Base-by-base conservation (phyloP, 2,797 vertebrate species). In the Cirrhinus mrigala region DNA sequence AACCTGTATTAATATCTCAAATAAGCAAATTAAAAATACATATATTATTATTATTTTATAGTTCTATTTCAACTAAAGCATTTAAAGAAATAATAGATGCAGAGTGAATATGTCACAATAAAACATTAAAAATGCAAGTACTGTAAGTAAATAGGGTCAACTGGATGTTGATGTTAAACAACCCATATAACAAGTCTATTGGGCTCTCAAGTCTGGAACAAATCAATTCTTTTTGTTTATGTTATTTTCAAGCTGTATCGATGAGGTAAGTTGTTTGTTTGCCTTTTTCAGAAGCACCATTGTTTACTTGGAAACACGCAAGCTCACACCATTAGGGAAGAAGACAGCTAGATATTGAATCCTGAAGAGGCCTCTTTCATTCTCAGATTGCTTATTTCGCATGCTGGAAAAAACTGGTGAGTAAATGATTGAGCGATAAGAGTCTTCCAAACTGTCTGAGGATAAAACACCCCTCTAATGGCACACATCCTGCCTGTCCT, bases 301-400 rank as follows among this genome's bases (percentile, higher is more conserved):
- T 66, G 75, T 83, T 83, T 79, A 83, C 69, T 56, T 52, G 20
- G 20, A 15, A 48, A 83, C 40, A 33, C 12, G 4, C 50, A 15
- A 70, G 33, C 40, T 20, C 64, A 66, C 76, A 68, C 66, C 24
- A 64, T 83, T 69, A 68, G 46, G 48, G 44, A 48, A 52, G 48
- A 83, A 24, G 33, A 66, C 3, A 3, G 4, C 58, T 54, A 50
- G 18, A 44, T 74, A 79, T 73, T 48, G 81, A 48, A 75, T 80
- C 79, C 33, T 56, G 50, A 79, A 73, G 20, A 58, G 81, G 37
- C 70, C 27, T 58, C 50, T n/a, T 64, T 69, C 24, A 48, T 60
- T 81, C 37, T 68, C 50, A 69, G 24, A 29, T 50, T 68, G 71
- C 27, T 82, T 77, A 77, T 75, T 76, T 74, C 56, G 18, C 70